These are phyloP conservation scores for Sebastes fasciatus DNA, from an alignment of 2,113 vertebrate species.

Conservation along the genomic window DNA sequence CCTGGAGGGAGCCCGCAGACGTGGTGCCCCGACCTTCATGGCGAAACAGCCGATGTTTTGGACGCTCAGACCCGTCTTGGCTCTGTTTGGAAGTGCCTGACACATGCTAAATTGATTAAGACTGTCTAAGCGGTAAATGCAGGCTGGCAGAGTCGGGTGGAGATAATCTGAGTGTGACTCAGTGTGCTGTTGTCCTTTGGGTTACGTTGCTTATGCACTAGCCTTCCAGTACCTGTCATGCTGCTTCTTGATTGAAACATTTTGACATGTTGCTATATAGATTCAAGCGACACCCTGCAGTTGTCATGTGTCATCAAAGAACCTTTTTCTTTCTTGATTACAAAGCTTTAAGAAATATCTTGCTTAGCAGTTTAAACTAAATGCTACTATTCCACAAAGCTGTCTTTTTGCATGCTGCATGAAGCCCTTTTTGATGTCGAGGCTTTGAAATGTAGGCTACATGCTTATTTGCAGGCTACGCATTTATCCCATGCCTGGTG, in stretches of 20 bases:
- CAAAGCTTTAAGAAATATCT: conserved; percentile 21
- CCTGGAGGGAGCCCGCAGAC: conserved; percentile 45
- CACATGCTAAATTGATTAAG: conserved; percentile 77
- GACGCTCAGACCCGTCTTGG: conserved; percentile 47
- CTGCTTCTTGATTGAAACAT: conserved; percentile 4
- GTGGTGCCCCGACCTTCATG: conserved; percentile 57
- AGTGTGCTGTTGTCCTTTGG: conserved; percentile 34
- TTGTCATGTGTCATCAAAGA: neutral
- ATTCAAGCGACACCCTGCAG: conserved; percentile 16
- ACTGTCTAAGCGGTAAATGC: conserved; percentile 64
- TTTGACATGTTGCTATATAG: neutral
- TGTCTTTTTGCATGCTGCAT: conserved; percentile 43
- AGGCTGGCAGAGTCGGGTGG: conserved; percentile 59
- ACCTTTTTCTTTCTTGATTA: conserved; percentile 23
- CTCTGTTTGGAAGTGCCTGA: conserved; percentile 61
- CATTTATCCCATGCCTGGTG: conserved; percentile 63
- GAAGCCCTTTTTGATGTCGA: conserved; percentile 62
- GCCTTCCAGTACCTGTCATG: conserved; percentile 10
- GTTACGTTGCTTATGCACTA: neutral
- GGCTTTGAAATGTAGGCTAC: conserved; percentile 73
- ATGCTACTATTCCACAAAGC: conserved; percentile 20
- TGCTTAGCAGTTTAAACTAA: conserved; percentile 31
- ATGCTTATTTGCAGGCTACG: conserved; percentile 68
- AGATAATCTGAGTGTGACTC: conserved; percentile 57
- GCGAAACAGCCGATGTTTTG: conserved; percentile 64